These are phyloP conservation scores for Squalus acanthias DNA, from an alignment of 2,797 vertebrate species.

Conservation along the genomic window DNA sequence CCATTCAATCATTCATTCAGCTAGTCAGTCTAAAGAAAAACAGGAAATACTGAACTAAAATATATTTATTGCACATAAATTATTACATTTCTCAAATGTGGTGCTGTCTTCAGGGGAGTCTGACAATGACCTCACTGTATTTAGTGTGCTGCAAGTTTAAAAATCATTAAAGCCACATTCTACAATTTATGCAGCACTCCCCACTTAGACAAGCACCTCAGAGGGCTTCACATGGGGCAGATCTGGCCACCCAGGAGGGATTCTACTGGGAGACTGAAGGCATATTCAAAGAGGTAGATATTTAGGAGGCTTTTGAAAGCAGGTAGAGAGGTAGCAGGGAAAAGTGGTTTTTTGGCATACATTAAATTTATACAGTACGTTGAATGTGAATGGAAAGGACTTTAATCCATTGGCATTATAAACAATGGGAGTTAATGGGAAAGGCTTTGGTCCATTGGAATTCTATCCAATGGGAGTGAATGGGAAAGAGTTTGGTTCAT, in stretches of 20 bases:
- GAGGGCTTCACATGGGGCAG: not conserved
- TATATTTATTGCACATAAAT: conserved; percentile 28
- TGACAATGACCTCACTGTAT: not conserved
- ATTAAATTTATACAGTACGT: not conserved
- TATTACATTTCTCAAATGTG: conserved; percentile 20
- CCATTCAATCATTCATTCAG: conserved; percentile 31
- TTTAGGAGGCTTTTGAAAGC: not conserved
- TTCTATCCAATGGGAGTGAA: not conserved
- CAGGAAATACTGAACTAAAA: conserved; percentile 34
- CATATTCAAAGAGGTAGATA: not conserved
- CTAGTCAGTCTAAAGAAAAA: conserved; percentile 15
- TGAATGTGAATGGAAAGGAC: not conserved
- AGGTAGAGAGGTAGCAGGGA: not conserved
- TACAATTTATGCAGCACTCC: not conserved
- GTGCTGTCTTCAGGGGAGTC: conserved; percentile 3
- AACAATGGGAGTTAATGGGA: too few relatives aligned
- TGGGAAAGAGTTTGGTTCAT: not conserved
- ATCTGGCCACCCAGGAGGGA: not conserved
- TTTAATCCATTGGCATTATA: too few relatives aligned
- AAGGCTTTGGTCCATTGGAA: too few relatives aligned
- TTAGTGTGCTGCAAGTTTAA: not conserved
- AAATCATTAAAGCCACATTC: not conserved
- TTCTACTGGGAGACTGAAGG: not conserved
- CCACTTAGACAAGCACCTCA: not conserved
- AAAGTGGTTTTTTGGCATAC: not conserved